Evolutionary conservation across 2,888 invertebrate species (phyloP).

Genomic region (Netelia virgata): DNA sequence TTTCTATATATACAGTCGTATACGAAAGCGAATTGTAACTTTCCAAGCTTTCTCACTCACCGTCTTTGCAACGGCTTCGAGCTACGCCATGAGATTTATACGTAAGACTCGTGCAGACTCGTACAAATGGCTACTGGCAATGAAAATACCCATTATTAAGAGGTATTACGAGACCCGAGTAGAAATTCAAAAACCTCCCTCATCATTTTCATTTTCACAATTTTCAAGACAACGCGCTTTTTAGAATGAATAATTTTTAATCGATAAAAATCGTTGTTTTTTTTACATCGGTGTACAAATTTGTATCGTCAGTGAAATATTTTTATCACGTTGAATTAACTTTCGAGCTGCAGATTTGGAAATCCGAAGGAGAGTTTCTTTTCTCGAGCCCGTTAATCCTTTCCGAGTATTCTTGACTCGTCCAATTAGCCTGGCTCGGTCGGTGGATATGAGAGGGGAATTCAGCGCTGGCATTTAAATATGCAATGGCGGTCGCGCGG

Average conservation of each 20-base stretch:
- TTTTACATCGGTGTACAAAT: background rate
- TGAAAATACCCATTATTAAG: constrained; percentile 30
- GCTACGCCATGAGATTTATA: constrained; percentile 50
- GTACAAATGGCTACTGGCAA: constrained; percentile 33
- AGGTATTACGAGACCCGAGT: background rate
- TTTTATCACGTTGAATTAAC: constrained; percentile 13
- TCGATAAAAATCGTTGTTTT: background rate
- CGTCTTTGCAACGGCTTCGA: background rate
- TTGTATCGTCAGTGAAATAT: constrained; percentile 1
- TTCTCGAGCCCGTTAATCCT: constrained; percentile 71
- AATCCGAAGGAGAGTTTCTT: constrained; percentile 49
- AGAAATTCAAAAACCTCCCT: constrained; percentile 10
- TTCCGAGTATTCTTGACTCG: constrained; percentile 71
- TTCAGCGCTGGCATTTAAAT: constrained; percentile 78
- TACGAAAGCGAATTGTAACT: constrained; percentile 48
- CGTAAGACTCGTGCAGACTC: constrained; percentile 44
- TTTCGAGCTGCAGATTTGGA: constrained; percentile 36
- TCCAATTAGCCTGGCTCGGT: constrained; percentile 76
- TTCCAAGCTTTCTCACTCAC: constrained; percentile 44
- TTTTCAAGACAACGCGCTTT: background rate
- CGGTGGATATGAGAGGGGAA: constrained; percentile 74
- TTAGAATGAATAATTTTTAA: background rate
- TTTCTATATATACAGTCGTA: constrained; percentile 19
- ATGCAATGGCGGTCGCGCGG: constrained; percentile 76
- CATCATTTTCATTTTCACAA: constrained; percentile 9